Base-by-base conservation (phyloP, 2,113 vertebrate genomes). In the Microcebus lehilahytsara region DNA sequence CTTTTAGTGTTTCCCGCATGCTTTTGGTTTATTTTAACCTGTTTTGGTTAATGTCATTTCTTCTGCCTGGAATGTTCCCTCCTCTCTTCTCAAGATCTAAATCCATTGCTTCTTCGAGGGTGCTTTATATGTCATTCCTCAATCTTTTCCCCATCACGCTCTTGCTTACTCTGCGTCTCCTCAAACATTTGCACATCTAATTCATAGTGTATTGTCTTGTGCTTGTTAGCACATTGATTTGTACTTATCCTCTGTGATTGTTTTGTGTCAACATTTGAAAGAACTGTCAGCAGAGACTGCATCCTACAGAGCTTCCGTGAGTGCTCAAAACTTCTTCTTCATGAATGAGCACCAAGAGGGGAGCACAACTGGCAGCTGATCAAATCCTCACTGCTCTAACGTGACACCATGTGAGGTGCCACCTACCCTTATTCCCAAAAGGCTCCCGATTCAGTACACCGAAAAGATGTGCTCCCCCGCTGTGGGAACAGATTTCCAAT, bases 221-320 rank as follows among this genome's bases (percentile, higher is more conserved):
- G 51, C 25, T 58, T 84, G 58, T 67, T 81, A 51, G 34, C 60
- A 80, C 49, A 51, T 5, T 42, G 66, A 89, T 85, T 75, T 90
- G 58, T 62, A 66, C 49, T 91, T 80, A 95, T 84, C 58, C n/a
- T 88, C 58, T 56, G 27, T 62, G 67, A 58, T 13, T 81, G 94
- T 62, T 92, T 77, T 53, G 25, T 72, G 80, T 96, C 72, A 93
- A 91, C 64, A 62, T 74, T 19, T 89, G 34, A 42, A 93, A 74
- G 75, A 56, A 94, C 74, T 87, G 27, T 87, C 69, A 40, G 67
- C 9, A 25, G 67, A 74, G 40, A 20, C 23, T 75, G 34, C 30
- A 20, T 22, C 32, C 74, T 37, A 37, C 5, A 84, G 37, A 74
- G 80, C 58, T 85, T 69, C 67, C 58, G 34, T 40, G 71, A 40